phyloP scores from a whole-genome alignment of 2,113 vertebrate species.

The Solenodon paradoxus region DNA sequence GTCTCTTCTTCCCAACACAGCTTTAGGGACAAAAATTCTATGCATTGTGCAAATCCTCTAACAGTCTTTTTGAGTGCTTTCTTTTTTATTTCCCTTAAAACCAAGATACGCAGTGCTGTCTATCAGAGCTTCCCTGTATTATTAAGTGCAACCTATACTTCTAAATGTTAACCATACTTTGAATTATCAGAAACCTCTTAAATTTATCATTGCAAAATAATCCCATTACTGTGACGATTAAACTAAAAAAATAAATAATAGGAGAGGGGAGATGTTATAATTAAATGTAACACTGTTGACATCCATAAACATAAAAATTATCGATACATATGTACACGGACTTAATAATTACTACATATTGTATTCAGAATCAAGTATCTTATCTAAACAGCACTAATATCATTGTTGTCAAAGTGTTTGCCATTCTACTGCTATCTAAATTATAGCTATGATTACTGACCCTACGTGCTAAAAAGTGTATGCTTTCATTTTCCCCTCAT shows the following conservation, averaged over 20 bases:
- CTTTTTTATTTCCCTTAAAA: constrained; percentile 75
- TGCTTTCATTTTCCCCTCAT: neutral
- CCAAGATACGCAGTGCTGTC: constrained; percentile 45
- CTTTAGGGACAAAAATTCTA: neutral
- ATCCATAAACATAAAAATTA: neutral
- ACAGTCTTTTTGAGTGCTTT: constrained; percentile 11
- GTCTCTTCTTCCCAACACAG: neutral
- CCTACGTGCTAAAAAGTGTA: neutral
- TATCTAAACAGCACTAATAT: neutral
- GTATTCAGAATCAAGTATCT: neutral
- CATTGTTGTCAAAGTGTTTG: neutral
- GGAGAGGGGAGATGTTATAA: neutral
- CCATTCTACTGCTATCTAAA: neutral
- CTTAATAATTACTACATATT: neutral
- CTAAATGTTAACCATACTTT: neutral
- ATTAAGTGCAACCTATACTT: neutral
- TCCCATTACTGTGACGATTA: neutral
- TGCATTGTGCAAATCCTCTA: constrained; percentile 62
- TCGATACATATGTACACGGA: neutral
- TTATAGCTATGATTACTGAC: neutral
- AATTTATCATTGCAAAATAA: constrained; percentile 62
- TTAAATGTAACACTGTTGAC: too few species aligned
- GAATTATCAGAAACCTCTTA: constrained; percentile 55
- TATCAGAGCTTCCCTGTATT: neutral
- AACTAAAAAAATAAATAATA: neutral